Conservation (phyloP, 2,113 vertebrate genomes). For the Apistogramma diplotaenia region DNA sequence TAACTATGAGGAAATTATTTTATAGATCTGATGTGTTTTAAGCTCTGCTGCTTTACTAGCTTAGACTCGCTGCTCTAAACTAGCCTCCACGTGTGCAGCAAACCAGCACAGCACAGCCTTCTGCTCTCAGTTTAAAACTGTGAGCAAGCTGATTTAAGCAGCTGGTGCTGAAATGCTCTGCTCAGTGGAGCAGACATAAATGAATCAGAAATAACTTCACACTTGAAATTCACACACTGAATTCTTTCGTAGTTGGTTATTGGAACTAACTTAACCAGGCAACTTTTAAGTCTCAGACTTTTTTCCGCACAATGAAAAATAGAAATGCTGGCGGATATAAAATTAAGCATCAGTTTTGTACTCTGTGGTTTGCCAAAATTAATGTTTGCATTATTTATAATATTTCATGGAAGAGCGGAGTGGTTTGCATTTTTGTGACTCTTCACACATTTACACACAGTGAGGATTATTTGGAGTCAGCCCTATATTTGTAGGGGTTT, state of each 20-base stretch:
- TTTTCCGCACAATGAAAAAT: neutral
- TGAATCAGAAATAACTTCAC: constrained; percentile 21
- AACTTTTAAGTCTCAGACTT: neutral
- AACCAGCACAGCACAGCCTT: neutral
- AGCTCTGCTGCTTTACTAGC: neutral
- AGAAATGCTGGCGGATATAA: neutral
- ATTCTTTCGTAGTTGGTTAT: neutral
- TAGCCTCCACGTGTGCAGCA: neutral
- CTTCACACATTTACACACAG: no score
- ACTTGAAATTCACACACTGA: neutral
- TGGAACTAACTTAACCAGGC: neutral
- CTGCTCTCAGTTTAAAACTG: constrained; percentile 12
- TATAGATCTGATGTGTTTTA: neutral
- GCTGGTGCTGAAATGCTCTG: constrained; percentile 26
- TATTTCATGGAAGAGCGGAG: neutral
- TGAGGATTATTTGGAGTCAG: neutral
- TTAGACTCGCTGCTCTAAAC: neutral
- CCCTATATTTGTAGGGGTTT: neutral
- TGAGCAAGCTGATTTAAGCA: constrained; percentile 28
- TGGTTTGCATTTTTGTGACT: neutral
- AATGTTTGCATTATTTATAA: neutral
- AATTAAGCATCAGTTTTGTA: no score
- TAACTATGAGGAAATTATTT: neutral
- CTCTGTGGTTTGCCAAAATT: no score
- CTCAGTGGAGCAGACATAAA: constrained; percentile 30